Evolutionary conservation across 1,140 invertebrate species (phyloP), one percentile per base, ranked within the genome.

Genomic region (Carcinoscorpius rotundicauda): DNA sequence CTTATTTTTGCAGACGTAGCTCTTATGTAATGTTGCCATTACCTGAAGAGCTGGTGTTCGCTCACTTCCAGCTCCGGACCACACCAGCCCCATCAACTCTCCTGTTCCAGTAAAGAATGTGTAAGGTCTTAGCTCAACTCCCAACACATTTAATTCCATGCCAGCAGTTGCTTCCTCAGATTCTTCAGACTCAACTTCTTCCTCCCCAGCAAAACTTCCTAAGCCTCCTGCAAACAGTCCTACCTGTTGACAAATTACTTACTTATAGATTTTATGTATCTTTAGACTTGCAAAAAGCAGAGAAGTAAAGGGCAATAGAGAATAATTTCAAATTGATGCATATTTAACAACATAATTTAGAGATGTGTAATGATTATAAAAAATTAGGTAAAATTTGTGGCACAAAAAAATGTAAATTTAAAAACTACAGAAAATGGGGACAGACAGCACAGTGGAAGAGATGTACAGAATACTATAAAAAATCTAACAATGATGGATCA

Each of bases 1-100:
- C 29, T 29, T 29, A 29, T 29, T 29, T 29, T 29, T 29, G 29
- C 29, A 29, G 29, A 29, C 0, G 29, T 29, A 29, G 29, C 29
- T 29, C 48, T 55, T 55, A 55, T 55, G 53, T 55, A 6, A 8
- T 55, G 53, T 55, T 8, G 53, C 3, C 6, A 4, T 67, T 76
- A 86, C 85, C 77, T 90, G 87, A 69, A 90, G 85, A 5, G 89
- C 91, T 0, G 89, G 83, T 0, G 89, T 91, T 58, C 85, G 82
- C 61, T 92, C 87, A 1, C 87, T 89, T 3, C 84, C 89, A 4
- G 85, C 87, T 1, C 88, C 88, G 1, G 86, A 86, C 89, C 90
- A 94, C 4, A 93, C 86, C 70, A 92, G 89, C 0, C 89, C 84
- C 90, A 94, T 93, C 0, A 95, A 78, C 73, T 93, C 89, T 1